These are phyloP conservation scores for Liparis tanakae DNA, from an alignment of 2,797 vertebrate genomes.

Conservation along the genomic window DNA sequence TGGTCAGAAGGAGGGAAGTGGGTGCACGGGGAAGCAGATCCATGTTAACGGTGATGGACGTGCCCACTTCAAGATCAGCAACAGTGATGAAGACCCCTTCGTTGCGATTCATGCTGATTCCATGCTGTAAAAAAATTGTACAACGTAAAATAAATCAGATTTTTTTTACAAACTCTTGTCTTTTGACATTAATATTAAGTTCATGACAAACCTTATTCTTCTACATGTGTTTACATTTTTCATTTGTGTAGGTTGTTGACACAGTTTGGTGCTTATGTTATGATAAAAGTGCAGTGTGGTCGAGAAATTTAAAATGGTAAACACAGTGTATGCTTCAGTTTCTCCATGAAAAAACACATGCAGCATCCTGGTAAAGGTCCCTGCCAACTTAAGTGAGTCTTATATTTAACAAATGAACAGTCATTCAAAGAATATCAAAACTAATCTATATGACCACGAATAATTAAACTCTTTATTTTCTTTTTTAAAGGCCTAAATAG, in stretches of 20 bases:
- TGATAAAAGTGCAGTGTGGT: background rate
- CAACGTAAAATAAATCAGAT: conserved; percentile 8
- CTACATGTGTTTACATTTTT: background rate
- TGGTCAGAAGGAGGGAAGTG: conserved; percentile 84
- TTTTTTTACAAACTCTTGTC: background rate
- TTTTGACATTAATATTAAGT: background rate
- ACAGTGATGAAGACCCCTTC: conserved; percentile 88
- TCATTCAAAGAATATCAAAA: too few relatives aligned
- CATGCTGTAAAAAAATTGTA: conserved; percentile 83
- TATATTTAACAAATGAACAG: too few relatives aligned
- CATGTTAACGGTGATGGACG: conserved; percentile 81
- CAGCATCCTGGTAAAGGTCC: background rate
- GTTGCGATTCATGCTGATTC: conserved; percentile 86
- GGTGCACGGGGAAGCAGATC: conserved; percentile 88
- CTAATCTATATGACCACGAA: too few relatives aligned
- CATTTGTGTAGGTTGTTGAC: background rate
- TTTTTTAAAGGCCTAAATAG: too few relatives aligned
- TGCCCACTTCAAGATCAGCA: conserved; percentile 87
- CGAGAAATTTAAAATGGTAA: background rate
- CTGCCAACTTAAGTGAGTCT: too few relatives aligned
- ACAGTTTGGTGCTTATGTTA: background rate
- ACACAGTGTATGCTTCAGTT: background rate
- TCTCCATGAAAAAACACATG: background rate
- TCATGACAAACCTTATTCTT: too few relatives aligned
- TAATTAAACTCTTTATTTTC: too few relatives aligned